These are phyloP conservation scores for Lamprotornis superbus DNA, from an alignment of 2,113 vertebrate species.

Conservation along the genomic window DNA sequence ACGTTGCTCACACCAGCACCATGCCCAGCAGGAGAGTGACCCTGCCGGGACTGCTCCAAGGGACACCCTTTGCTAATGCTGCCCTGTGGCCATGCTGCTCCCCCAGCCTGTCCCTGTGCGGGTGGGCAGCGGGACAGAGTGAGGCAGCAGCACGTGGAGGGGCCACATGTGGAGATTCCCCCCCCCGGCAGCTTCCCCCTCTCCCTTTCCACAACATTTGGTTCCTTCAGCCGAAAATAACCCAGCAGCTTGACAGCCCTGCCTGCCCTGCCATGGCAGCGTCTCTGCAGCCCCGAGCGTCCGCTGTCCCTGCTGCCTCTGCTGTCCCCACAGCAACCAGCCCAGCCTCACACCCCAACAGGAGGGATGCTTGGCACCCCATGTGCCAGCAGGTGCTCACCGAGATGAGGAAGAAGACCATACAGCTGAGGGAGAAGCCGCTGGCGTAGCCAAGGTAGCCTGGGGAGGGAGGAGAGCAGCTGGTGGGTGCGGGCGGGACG, in stretches of 20 bases:
- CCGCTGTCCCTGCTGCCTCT: neutral
- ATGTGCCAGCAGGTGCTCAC: constrained; percentile 70
- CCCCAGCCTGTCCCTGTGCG: rapidly evolving
- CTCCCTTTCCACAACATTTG: neutral
- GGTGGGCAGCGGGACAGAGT: rapidly evolving
- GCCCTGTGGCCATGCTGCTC: rapidly evolving
- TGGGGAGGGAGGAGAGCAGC: constrained; percentile 45
- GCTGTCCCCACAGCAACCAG: neutral
- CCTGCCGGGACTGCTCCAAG: neutral
- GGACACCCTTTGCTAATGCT: neutral
- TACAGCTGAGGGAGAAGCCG: constrained; percentile 97
- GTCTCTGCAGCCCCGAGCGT: neutral
- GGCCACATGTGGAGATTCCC: neutral
- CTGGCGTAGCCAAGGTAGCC: constrained; percentile 97
- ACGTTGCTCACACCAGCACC: rapidly evolving
- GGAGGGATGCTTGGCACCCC: neutral
- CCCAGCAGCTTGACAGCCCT: constrained; percentile 26
- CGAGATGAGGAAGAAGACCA: constrained; percentile 93
- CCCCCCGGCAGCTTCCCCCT: neutral
- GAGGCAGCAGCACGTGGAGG: neutral
- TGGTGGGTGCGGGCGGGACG: neutral
- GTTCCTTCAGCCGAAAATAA: constrained; percentile 51
- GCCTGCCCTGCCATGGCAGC: neutral
- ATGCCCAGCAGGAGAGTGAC: rapidly evolving
- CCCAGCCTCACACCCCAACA: neutral